Base-by-base conservation (phyloP, 64 coral and sea anemone genomes). In the Actinia tenebrosa region DNA sequence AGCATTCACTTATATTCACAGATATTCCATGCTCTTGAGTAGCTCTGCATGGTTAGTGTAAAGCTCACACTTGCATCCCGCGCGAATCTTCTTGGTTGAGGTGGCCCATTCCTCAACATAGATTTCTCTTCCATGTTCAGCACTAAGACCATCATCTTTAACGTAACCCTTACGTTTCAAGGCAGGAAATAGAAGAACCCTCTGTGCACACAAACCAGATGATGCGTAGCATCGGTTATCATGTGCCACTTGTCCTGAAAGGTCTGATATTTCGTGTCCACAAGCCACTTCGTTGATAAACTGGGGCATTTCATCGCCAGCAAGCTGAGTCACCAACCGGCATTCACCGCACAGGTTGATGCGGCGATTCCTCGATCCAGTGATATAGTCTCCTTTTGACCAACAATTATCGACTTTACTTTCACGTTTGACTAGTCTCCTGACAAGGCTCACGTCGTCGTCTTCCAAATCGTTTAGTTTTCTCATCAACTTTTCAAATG, bases 261-360 rank as follows among this genome's bases (percentile, higher is more conserved):
- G 25, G 23, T 2, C 27, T 13, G 69, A 13, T 5, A 75, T 2
- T 9, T n/a, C 60, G 9, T 50, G n/a, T 0, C 54, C 68, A 26
- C 89, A 91, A 13, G 77, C 60, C 15, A 62, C 69, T 54, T 91
- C 83, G 42, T 91, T 91, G 43, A 91, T 85, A 60, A 62, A 91
- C 23, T 19, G 69, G 1, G 89, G 89, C 16, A 85, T 79, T 19
- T 77, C 37, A 53, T 68, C 54, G 2, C 2, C 56, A 22, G 83
- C 30, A 10, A 91, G 72, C 8, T 20, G 56, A 1, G 52, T 86
- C 18, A 78, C 11, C 37, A 45, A 82, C 25, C 37, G 60, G 55
- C 89, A 91, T 42, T 91, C 89, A 26, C 68, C 64, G 56, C 89
- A 91, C 10, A 91, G 59, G 18, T 83, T 82, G 2, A 11, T 2